A percentile compares a stretch with the other conserved stretches of the same genome.
Evolutionary conservation across 1,140 invertebrate genomes (phyloP).

Genomic region (Orius insidiosus): DNA sequence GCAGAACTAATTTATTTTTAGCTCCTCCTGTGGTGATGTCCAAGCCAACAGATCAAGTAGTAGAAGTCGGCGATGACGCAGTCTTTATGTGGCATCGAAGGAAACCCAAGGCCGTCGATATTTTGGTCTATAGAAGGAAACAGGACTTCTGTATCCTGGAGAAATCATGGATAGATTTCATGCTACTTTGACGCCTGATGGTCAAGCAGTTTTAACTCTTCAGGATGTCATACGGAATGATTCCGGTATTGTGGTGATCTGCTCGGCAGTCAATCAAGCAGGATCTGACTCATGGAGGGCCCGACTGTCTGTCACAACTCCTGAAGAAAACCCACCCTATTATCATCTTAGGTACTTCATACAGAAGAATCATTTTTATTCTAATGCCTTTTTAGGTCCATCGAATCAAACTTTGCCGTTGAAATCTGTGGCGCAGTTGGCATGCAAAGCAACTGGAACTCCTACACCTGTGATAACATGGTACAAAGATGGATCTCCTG

Average conservation of each 20-base stretch:
- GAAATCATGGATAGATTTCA: constrained; percentile 38
- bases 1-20: constrained; percentile 21
- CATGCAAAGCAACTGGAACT: constrained; percentile 49
- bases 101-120: constrained; percentile 48
- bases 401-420: constrained; percentile 76
- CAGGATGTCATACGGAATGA: constrained; percentile 39
- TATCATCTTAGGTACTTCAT: no score
- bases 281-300: constrained; percentile 62
- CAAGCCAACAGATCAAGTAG: constrained; percentile 41
- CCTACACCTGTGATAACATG: constrained; percentile 65
- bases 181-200: constrained; percentile 38
- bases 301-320: constrained; percentile 53
- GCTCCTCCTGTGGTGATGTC: constrained; percentile 46
- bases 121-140: constrained; percentile 66
- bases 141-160: constrained; percentile 49
- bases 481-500: constrained; percentile 61
- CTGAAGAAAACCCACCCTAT: constrained; percentile 64
- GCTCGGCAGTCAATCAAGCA: constrained; percentile 63
- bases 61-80: constrained; percentile 42
- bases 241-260: constrained; percentile 47
- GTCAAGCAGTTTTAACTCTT: constrained; percentile 36
- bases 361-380: no score
- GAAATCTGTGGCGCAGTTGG: constrained; percentile 53
- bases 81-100: constrained; percentile 48
- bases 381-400: constrained; percentile 65